Evolutionary conservation across 2,113 vertebrate species (phyloP), one percentile per base, ranked within the genome.

Genomic region (Tragelaphus imberbis): DNA sequence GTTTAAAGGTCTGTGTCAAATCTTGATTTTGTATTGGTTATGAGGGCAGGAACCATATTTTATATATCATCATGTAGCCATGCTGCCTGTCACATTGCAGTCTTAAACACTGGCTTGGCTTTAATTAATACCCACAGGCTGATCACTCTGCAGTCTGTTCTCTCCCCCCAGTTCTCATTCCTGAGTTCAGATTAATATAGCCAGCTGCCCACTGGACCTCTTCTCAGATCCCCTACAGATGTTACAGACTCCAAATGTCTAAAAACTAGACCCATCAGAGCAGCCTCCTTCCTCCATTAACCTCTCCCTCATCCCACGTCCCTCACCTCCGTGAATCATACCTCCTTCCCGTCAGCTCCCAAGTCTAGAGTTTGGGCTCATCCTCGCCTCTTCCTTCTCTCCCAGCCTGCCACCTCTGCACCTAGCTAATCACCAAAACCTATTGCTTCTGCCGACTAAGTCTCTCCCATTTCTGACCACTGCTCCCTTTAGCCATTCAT

Each of bases 1-100:
- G 82, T 96, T 84, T 86, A 84, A n/a, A 97, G 95, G 95, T 96
- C 96, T 95, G 28, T 94, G 95, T 95, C 95, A 97, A 33, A 65
- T 94, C 93, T 91, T 77, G 94, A 94, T 59, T 89, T 92, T 90
- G 92, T 84, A 23, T 84, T 84, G 90, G 87, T 92, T 44, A 59
- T 59, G 90, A 97, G 94, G 94, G 95, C 90, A 89, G 84, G 55
- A 89, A 96, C 88, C 96, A 58, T 79, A 63, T 95, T 97, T 97
- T 59, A 15, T 59, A 23, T 33, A 47, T 88, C 95, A 56, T 5
- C 19, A 49, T 40, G 17, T n/a, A 36, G 6, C 58, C 65, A 14
- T 12, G 16, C 85, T 1, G 1, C 93, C 97, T 84, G 58, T 56
- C 84, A 27, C 28, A 2, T 13, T 6, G 79, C 25, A 0, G 0